These are phyloP conservation scores for Penaeus monodon DNA, from an alignment of 2,888 invertebrate genomes.

Conservation along the genomic window DNA sequence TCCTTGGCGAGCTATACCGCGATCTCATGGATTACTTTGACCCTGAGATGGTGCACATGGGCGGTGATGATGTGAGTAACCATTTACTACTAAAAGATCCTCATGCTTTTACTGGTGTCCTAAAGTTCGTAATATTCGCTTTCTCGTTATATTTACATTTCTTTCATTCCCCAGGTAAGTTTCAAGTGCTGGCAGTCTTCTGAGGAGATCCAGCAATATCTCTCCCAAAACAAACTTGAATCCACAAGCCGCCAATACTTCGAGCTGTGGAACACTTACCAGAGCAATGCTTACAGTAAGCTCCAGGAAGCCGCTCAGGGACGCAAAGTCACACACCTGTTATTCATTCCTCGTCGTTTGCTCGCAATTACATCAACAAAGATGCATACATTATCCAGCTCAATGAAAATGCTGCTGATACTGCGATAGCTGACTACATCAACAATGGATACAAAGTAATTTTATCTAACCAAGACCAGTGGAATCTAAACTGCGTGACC, in stretches of 20 bases:
- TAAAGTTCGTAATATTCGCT: background rate
- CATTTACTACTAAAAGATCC: background rate
- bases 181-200: constrained; percentile 27
- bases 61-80: constrained; percentile 33
- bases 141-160: background rate
- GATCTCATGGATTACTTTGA: constrained; percentile 32
- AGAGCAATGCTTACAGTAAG: background rate
- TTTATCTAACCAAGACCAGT: no score
- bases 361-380: constrained; percentile 75
- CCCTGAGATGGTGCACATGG: constrained; percentile 34
- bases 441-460: no score
- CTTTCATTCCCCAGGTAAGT: constrained; percentile 12
- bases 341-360: constrained; percentile 17
- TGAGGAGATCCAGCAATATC: constrained; percentile 72
- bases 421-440: constrained; percentile 77
- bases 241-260: constrained; percentile 59
- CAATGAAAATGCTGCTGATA: constrained; percentile 73
- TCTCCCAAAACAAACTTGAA: constrained; percentile 72
- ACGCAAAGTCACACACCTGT: constrained; percentile 9
- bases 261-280: constrained; percentile 26
- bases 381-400: constrained; percentile 83
- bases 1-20: constrained; percentile 31
- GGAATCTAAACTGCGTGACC: no score
- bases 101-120: background rate
- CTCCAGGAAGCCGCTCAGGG: constrained; percentile 7